Base-by-base conservation (phyloP, 1,140 invertebrate species). In the Oryctes rhinoceros region DNA sequence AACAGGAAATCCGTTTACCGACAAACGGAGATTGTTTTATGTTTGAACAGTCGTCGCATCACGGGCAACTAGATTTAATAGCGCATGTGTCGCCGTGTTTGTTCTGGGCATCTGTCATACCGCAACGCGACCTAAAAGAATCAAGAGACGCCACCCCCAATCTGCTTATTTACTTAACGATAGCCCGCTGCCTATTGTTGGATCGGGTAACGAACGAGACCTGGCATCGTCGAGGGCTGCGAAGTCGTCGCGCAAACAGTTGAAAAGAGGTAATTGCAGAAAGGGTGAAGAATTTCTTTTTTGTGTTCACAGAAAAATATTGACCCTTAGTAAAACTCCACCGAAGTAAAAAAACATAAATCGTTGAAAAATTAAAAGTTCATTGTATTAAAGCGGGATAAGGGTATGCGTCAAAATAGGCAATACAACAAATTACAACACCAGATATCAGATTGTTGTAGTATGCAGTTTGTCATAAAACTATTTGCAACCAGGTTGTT, bases 1-100 rank as follows among this genome's bases (percentile, higher is more conserved):
- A 76, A 47, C 75, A 76, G 75, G 75, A 76, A 76, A 76, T 76
- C 75, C 75, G 75, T 49, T 76, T 76, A 49, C 75, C 75, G 75
- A 44, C 75, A 20, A 76, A 49, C 75, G 75, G 75, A 76, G 75
- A 76, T 76, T 76, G 75, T 76, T 76, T 76, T 49, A 47, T 76
- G 75, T 76, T 76, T 76, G 75, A 76, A 47, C 75, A 76, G 75
- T 76, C 18, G 75, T 37, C 65, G 65, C 65, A 71, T 71, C 75
- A 48, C 75, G 15, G 75, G 13, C 39, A 49, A 76, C 75, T 76
- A 47, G 75, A 76, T 76, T 47, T 47, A 76, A 76, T 76, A 76
- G 75, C 75, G 47, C 75, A 76, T 76, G 35, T 76, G 75, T 76
- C 75, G 47, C 37, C 44, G 75, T 76, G 75, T 49, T 76, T 76